phyloP scores from a whole-genome alignment of 2,797 vertebrate genomes.

The Mus spretus region DNA sequence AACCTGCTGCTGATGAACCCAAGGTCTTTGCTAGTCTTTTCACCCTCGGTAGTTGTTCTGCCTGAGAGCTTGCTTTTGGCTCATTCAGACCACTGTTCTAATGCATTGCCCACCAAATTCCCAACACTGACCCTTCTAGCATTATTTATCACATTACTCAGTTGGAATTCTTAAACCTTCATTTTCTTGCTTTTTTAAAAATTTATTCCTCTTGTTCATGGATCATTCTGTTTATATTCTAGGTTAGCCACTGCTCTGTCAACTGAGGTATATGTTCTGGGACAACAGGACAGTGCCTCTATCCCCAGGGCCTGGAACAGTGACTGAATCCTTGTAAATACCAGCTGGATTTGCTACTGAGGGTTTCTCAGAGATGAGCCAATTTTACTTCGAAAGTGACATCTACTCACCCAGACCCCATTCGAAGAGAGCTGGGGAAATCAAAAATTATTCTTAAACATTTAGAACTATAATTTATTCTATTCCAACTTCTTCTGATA shows the following conservation, averaged over 20 bases:
- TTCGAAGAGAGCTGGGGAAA: not conserved
- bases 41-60: not conserved
- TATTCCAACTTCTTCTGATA: not conserved
- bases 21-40: not conserved
- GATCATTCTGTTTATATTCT: not conserved
- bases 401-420: not conserved
- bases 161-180: not conserved
- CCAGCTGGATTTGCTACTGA: not conserved
- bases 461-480: not conserved
- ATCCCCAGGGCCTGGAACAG: not conserved
- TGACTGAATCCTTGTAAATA: not conserved
- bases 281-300: not conserved
- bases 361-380: not conserved
- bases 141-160: not conserved
- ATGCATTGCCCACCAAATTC: not conserved
- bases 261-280: not conserved
- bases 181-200: not conserved
- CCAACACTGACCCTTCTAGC: not conserved
- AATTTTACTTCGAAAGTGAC: not conserved
- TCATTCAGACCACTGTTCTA: not conserved
- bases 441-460: conserved; percentile 37
- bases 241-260: not conserved
- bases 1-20: not conserved
- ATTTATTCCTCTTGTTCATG: not conserved
- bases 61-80: not conserved